A percentile compares a stretch with the other conserved stretches of the same genome.
Evolutionary conservation across 2,888 invertebrate species (phyloP).

Genomic region (Aphodius granarius): DNA sequence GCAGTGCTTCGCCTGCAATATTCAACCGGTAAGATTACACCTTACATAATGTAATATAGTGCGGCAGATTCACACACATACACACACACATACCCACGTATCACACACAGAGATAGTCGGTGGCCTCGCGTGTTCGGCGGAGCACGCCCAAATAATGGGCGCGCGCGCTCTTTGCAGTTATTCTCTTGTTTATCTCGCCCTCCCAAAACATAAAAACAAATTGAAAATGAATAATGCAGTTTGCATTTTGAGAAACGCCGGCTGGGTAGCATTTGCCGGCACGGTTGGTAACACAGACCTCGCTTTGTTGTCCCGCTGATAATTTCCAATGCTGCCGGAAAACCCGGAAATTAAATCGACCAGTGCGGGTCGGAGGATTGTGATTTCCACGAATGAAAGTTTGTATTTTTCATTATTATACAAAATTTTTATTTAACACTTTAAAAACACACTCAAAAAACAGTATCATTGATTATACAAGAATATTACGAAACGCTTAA

Average conservation of each 20-base stretch:
- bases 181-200: constrained; percentile 10
- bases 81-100: background rate
- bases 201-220: constrained; percentile 18
- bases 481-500: no score
- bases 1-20: constrained; percentile 24
- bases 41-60: constrained; percentile 34
- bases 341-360: constrained; percentile 7
- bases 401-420: no score
- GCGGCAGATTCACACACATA: constrained; percentile 1
- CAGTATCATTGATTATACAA: no score
- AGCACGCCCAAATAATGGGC: background rate
- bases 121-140: background rate
- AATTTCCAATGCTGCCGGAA: background rate
- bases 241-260: background rate
- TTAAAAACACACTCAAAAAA: no score
- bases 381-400: no score
- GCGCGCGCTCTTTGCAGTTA: constrained; percentile 8
- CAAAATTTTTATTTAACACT: no score
- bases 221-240: constrained; percentile 27
- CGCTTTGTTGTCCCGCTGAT: background rate
- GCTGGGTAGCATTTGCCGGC: background rate
- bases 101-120: background rate
- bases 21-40: constrained; percentile 34
- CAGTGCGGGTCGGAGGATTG: background rate
- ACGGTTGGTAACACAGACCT: background rate